Evolutionary conservation across 1,140 invertebrate genomes (phyloP), one percentile per base, ranked within the genome.

Genomic region (Philotrypesis tridentata): DNA sequence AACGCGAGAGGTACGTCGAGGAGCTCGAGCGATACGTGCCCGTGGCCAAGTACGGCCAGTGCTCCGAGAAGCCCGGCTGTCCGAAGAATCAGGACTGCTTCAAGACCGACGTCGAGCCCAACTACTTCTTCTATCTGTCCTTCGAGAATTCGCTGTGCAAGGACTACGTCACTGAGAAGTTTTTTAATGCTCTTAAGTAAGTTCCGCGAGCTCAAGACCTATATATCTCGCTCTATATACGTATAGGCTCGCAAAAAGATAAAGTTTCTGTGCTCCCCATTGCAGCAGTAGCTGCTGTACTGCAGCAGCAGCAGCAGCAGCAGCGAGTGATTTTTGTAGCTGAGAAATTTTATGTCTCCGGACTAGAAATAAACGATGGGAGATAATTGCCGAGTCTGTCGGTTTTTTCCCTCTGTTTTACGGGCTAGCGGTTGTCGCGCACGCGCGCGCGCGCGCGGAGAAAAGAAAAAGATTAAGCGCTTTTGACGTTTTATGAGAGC

Each of bases 31-130:
- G 92, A 43, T 89, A 93, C 84, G 92, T 96, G 67, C 67, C 86
- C 3, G 92, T 96, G 0, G 95, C 96, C 87, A 91, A 95, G n/a
- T 96, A 93, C 84, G 96, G 96, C n/a, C 82, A 77, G 0, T 97
- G 96, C 90, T 93, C 82, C 0, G 5, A 5, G 6, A 17, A 76
- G 21, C 81, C 21, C 12, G 43, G 43, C 7, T 94, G 93, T 86
- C 68, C 87, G 0, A 79, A 68, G 3, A 75, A 89, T 6, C 40
- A 86, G 7, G 85, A 90, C 29, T 94, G 93, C 77, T 91, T 92
- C 65, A 80, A 88, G n/a, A 85, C 87, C 9, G 75, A 94, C 6
- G 83, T 88, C 25, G 89, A 90, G 37, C 85, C 87, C 0, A 84
- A 92, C 43, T 95, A 95, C 87, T 94, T 93, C 84, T 95, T 95